Evolutionary conservation across 2,113 vertebrate genomes (phyloP).

Genomic region (Lucifuga dentata): DNA sequence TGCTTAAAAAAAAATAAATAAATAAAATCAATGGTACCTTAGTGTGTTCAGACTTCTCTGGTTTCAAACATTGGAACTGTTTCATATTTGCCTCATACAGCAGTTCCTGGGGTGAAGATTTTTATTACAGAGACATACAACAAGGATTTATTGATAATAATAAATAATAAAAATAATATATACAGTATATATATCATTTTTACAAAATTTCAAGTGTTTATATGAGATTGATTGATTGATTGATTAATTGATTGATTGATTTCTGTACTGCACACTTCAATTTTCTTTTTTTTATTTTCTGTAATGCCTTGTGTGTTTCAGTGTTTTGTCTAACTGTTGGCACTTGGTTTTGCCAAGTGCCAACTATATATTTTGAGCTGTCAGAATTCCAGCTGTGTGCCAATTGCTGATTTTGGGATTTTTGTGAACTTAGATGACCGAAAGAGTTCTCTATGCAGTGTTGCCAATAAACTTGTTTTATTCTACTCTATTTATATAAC

Average conservation of each 20-base stretch:
- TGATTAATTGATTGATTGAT: neutral
- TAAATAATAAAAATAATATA: neutral
- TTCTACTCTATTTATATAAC: neutral
- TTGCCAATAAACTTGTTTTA: no score
- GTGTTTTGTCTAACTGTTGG: no score
- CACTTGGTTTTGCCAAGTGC: no score
- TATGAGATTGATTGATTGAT: neutral
- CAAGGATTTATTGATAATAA: neutral
- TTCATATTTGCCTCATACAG: conserved; percentile 83
- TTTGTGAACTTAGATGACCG: no score
- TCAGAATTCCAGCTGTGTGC: no score
- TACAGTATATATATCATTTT: neutral
- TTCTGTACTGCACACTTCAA: no score
- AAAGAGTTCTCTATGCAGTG: no score
- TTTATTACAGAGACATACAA: neutral
- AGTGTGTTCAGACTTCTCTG: conserved; percentile 79
- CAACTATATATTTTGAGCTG: no score
- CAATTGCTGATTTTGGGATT: no score
- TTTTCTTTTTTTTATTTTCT: no score
- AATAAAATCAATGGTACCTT: conserved; percentile 62
- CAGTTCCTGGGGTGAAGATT: conserved; percentile 72
- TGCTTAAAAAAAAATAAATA: neutral
- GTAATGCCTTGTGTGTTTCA: no score
- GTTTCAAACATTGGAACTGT: conserved; percentile 81
- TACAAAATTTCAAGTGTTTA: neutral